Conservation (phyloP, 2,888 invertebrate genomes). For the Drosophila tanythrix region DNA sequence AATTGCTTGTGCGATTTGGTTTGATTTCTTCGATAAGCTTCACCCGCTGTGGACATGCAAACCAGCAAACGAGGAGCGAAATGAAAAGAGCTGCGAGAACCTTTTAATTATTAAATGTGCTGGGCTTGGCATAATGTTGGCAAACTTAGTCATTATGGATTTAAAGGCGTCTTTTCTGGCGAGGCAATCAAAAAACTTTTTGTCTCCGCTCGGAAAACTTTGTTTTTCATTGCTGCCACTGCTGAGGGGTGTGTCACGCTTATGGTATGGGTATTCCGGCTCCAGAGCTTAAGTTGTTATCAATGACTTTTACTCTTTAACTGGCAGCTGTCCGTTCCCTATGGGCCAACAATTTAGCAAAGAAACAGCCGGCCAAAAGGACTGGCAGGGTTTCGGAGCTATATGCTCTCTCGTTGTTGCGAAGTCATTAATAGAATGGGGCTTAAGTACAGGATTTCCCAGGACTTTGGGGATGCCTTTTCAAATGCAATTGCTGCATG, state of each 20-base stretch:
- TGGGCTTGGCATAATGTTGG: constrained; percentile 36
- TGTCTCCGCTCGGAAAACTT: constrained; percentile 33
- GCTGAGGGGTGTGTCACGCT: constrained; percentile 19
- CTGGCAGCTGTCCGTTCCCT: constrained; percentile 70
- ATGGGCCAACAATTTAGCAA: constrained; percentile 21
- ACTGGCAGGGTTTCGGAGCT: background rate
- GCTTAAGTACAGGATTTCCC: constrained; percentile 37
- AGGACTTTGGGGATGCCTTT: constrained; percentile 24
- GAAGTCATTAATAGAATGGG: constrained; percentile 56
- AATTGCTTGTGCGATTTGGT: constrained; percentile 46
- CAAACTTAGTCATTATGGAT: constrained; percentile 65
- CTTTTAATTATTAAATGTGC: constrained; percentile 68
- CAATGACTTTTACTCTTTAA: constrained; percentile 78
- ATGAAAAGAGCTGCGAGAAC: constrained; percentile 15
- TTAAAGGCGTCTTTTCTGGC: constrained; percentile 47
- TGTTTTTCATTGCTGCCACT: constrained; percentile 39
- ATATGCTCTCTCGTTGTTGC: constrained; percentile 7
- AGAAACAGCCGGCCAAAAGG: background rate
- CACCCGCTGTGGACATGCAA: constrained; percentile 59
- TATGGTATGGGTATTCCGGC: background rate
- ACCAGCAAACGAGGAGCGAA: constrained; percentile 18
- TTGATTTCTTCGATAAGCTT: constrained; percentile 47
- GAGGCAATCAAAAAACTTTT: constrained; percentile 54
- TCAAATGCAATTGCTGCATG: constrained; percentile 55
- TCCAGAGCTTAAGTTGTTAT: constrained; percentile 47